Base-by-base conservation (phyloP, 1,140 invertebrate species). In the Chrysoperla carnea region DNA sequence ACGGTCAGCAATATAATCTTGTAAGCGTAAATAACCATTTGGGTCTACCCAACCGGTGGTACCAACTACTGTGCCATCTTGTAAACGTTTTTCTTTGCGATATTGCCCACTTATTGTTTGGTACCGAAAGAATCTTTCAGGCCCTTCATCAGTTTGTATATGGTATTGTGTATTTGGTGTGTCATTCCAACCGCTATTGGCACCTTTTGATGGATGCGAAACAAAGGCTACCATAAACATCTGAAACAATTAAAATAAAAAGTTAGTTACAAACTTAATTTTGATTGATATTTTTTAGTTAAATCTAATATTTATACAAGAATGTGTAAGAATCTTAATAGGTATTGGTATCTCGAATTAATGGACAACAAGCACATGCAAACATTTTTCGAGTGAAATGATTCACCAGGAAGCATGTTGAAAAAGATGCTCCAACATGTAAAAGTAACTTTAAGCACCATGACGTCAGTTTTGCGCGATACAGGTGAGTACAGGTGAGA, bases 141-240 rank as follows among this genome's bases (percentile, higher is more conserved):
- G 78, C 15, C 84, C 85, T 60, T 87, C 84, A 55, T 90, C 86
- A n/a, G 84, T 89, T 62, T 89, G 86, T 50, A 89, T 85, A 62
- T 90, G 84, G 60, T 87, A 89, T 60, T 88, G 84, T 0, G 69
- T 70, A 40, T 66, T 68, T 7, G 71, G 70, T 46, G 65, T 59
- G 13, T 66, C 61, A 41, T 68, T 70, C 69, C 70, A 77, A 36
- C 68, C 70, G 49, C 67, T 46, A 13, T 31, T 45, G 29, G 50
- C 43, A n/a, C 41, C 35, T 17, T 29, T 40, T 29, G 43, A 45
- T 28, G 39, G 29, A 6, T 46, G 39, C 35, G 43, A 43, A 3
- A 23, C 5, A 9, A 49, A 17, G 35, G 41, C n/a, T 28, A 39
- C 9, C 35, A 47, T 36, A 14, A 45, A 40, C 47, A 48, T 40